A percentile compares a stretch with the other conserved stretches of the same genome.
These are phyloP conservation scores for Phoenicopterus ruber DNA, from an alignment of 2,113 vertebrate genomes.

Conservation along the genomic window DNA sequence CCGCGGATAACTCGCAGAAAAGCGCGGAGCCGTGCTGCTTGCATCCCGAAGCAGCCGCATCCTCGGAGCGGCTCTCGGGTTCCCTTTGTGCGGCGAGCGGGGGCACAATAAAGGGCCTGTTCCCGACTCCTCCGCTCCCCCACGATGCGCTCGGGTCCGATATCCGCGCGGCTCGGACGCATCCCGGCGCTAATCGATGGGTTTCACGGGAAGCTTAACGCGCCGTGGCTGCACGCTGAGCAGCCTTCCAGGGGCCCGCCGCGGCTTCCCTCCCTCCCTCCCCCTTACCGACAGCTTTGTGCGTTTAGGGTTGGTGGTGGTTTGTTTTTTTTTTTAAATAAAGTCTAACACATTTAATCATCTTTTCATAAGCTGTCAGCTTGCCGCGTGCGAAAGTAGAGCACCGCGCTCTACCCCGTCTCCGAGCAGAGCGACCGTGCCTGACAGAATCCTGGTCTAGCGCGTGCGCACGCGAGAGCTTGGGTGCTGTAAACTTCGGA, in stretches of 20 bases:
- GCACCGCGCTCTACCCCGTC: rapidly evolving
- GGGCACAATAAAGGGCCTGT: neutral
- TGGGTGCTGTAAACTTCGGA: rapidly evolving
- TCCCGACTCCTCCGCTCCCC: neutral
- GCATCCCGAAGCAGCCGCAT: rapidly evolving
- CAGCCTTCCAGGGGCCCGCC: neutral
- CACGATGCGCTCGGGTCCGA: neutral
- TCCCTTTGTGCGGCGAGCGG: neutral
- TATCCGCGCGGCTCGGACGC: rapidly evolving
- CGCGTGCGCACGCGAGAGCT: rapidly evolving
- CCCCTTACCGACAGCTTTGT: neutral
- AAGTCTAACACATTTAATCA: slow-evolving; percentile 24
- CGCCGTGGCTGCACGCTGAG: neutral
- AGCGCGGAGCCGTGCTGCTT: neutral
- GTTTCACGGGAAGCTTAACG: neutral
- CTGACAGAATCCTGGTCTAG: neutral
- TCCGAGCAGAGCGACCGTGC: neutral
- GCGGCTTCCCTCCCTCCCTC: neutral
- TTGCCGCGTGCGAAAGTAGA: neutral
- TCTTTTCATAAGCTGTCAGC: slow-evolving; percentile 29
- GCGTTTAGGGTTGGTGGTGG: neutral
- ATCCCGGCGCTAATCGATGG: neutral
- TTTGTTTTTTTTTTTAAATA: neutral
- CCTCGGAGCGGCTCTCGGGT: neutral
- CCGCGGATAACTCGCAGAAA: rapidly evolving